These are phyloP conservation scores for Dyspetes luteomarginatus DNA, from an alignment of 2,888 invertebrate genomes.

Conservation along the genomic window DNA sequence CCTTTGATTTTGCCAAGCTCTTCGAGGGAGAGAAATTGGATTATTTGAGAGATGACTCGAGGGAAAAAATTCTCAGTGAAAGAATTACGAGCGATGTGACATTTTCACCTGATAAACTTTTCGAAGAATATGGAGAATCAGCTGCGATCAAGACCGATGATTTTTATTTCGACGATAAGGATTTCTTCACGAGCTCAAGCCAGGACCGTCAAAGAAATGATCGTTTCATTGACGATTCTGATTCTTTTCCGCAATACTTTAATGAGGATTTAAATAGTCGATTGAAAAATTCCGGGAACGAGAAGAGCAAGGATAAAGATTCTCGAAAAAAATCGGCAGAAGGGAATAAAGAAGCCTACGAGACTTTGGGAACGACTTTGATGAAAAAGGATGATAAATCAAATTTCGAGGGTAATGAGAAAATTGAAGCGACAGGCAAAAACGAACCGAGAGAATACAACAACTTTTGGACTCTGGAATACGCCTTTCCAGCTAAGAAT, in stretches of 20 bases:
- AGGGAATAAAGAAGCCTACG: constrained; percentile 48
- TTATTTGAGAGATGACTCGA: constrained; percentile 3
- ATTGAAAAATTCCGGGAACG: constrained; percentile 42
- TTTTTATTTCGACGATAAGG: constrained; percentile 55
- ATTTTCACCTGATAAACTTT: constrained; percentile 33
- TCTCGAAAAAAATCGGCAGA: background rate
- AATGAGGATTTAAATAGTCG: constrained; percentile 55
- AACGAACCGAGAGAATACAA: constrained; percentile 84
- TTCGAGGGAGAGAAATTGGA: constrained; percentile 71
- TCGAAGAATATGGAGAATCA: background rate
- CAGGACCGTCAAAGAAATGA: constrained; percentile 21
- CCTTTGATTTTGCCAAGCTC: constrained; percentile 73
- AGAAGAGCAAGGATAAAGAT: constrained; percentile 37
- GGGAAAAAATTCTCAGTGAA: background rate
- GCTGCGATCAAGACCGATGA: constrained; percentile 37
- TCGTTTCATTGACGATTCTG: constrained; percentile 32
- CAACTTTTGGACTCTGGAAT: constrained; percentile 85
- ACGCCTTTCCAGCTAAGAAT: constrained; percentile 82
- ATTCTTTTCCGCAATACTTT: constrained; percentile 58
- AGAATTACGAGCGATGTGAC: background rate
- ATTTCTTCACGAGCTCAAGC: constrained; percentile 59
- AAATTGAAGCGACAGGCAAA: constrained; percentile 82
- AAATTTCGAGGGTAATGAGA: constrained; percentile 80
- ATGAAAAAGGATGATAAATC: constrained; percentile 67
- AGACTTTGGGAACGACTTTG: constrained; percentile 68